These are phyloP conservation scores for Drosophila greeni DNA, from an alignment of 2,888 invertebrate genomes.

Conservation along the genomic window DNA sequence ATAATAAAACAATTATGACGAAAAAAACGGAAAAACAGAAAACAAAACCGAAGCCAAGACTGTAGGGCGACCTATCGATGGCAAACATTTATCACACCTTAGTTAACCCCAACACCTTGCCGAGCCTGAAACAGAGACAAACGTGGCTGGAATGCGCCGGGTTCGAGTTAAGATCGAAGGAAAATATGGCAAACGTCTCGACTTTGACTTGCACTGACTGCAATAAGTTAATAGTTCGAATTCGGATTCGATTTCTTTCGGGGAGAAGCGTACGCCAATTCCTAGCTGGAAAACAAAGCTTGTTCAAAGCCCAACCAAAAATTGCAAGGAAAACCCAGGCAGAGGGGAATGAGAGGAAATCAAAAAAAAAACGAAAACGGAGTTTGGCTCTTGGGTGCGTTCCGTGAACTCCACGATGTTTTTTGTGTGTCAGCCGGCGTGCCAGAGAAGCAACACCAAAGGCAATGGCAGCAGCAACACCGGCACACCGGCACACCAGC, in stretches of 20 bases:
- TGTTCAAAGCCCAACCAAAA: constrained; percentile 54
- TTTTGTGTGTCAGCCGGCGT: constrained; percentile 75
- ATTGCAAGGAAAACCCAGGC: neutral
- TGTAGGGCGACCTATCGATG: constrained; percentile 46
- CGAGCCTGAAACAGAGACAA: constrained; percentile 40
- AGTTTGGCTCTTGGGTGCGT: constrained; percentile 79
- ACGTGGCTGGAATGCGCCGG: constrained; percentile 33
- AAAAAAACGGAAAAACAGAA: constrained; percentile 34
- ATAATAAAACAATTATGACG: constrained; percentile 73
- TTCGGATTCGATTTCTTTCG: constrained; percentile 47
- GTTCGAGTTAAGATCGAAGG: constrained; percentile 33
- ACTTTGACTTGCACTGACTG: constrained; percentile 62
- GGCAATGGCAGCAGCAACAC: constrained; percentile 33
- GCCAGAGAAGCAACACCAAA: constrained; percentile 52
- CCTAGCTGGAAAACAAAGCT: constrained; percentile 50
- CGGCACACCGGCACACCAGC: constrained; percentile 15
- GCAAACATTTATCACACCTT: constrained; percentile 73
- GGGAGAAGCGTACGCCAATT: constrained; percentile 63
- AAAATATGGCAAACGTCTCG: constrained; percentile 58
- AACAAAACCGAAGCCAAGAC: constrained; percentile 29
- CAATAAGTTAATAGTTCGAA: constrained; percentile 74
- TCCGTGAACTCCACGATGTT: constrained; percentile 79
- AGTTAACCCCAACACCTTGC: constrained; percentile 73
- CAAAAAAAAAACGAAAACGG: constrained; percentile 35
- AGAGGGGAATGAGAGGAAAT: neutral